Evolutionary conservation across 2,888 invertebrate genomes (phyloP), one percentile per base, ranked within the genome.

Genomic region (Lobophora halterata): DNA sequence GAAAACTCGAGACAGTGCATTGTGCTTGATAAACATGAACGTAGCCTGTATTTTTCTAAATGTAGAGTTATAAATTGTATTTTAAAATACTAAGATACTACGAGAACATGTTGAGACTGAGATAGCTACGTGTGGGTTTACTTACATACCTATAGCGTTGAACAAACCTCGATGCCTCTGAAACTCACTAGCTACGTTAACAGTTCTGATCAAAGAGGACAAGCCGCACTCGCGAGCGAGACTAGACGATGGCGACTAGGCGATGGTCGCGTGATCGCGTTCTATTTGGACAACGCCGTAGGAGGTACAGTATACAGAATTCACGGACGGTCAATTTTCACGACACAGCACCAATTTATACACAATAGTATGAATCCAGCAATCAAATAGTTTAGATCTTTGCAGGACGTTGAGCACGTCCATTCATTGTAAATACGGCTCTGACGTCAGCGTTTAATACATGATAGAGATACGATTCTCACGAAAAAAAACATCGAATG

Each of bases 1-100:
- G 79, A 80, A 81, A 79, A 72, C 69, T 50, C 50, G 55, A 61
- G 60, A 57, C 42, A 52, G 20, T 41, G 34, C 46, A 37, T 30
- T 27, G 34, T 46, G 38, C 23, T 48, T 46, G 28, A 33, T 19
- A 30, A 9, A 26, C n/a, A n/a, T n/a, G n/a, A n/a, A n/a, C n/a
- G n/a, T n/a, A n/a, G n/a, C n/a, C n/a, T n/a, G n/a, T n/a, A n/a
- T n/a, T n/a, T n/a, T n/a, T n/a, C n/a, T n/a, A n/a, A n/a, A n/a
- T n/a, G n/a, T n/a, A n/a, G n/a, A n/a, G n/a, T n/a, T n/a, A n/a
- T n/a, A n/a, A n/a, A n/a, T n/a, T n/a, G n/a, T n/a, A n/a, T n/a
- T n/a, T n/a, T n/a, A n/a, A n/a, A n/a, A n/a, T n/a, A n/a, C n/a
- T n/a, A n/a, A n/a, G n/a, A n/a, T n/a, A n/a, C n/a, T n/a, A n/a